These are phyloP conservation scores for Syrmaticus mikado DNA, from an alignment of 2,113 vertebrate genomes.

Conservation along the genomic window DNA sequence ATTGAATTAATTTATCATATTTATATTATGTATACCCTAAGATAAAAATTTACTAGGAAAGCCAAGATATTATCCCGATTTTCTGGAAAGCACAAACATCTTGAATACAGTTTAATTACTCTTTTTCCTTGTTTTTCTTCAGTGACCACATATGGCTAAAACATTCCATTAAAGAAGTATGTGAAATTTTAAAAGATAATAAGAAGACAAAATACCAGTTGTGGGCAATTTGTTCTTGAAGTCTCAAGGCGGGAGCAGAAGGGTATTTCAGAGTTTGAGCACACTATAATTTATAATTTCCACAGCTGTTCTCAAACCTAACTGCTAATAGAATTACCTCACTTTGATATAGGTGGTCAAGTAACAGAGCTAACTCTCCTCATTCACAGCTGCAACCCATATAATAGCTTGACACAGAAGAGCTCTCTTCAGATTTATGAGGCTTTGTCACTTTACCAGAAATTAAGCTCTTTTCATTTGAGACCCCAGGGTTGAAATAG, in stretches of 20 bases:
- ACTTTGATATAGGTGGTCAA: not conserved
- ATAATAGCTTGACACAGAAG: not conserved
- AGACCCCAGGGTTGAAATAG: not conserved
- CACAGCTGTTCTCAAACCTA: not conserved
- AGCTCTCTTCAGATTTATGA: not conserved
- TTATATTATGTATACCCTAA: not conserved
- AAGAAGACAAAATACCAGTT: not conserved
- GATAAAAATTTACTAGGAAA: not conserved
- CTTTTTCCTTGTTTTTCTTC: not conserved
- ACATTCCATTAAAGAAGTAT: not conserved
- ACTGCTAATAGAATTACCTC: not conserved
- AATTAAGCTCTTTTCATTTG: not conserved
- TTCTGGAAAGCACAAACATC: fast-evolving
- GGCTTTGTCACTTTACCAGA: not conserved
- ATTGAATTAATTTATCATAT: too few relatives aligned
- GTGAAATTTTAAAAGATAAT: not conserved
- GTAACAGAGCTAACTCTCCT: not conserved
- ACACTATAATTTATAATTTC: not conserved
- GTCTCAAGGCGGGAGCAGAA: not conserved
- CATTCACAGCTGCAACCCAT: not conserved
- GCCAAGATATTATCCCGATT: not conserved
- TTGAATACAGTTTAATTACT: not conserved
- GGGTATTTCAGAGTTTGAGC: fast-evolving
- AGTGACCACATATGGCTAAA: not conserved
- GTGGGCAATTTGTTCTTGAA: not conserved